Percentiles rank a stretch among this genome's conserved stretches.
Conservation (phyloP, 2,113 vertebrate genomes). For the Seriola aureovittata region DNA sequence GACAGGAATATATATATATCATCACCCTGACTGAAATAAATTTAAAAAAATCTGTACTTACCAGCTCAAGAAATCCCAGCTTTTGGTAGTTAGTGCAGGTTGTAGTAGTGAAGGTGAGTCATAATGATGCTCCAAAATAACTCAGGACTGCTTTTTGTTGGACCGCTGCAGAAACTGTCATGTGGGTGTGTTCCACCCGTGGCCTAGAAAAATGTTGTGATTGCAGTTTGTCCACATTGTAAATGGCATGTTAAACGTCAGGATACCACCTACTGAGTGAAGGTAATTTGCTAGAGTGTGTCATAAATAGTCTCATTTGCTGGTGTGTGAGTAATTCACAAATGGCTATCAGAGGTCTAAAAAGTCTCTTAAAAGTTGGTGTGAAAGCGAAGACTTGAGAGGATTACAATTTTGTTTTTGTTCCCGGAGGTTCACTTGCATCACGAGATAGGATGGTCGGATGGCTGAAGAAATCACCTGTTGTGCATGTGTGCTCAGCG, state of each 20-base stretch:
- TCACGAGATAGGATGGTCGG: slow-evolving; percentile 1
- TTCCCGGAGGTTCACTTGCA: neutral
- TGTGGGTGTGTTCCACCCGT: slow-evolving; percentile 73
- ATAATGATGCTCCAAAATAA: slow-evolving; percentile 55
- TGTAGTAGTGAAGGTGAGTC: slow-evolving; percentile 46
- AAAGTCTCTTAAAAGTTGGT: neutral
- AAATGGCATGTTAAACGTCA: slow-evolving; percentile 61
- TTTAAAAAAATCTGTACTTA: slow-evolving; percentile 51
- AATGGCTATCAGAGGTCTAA: neutral
- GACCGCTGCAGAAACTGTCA: slow-evolving; percentile 30
- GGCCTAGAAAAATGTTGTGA: slow-evolving; percentile 82
- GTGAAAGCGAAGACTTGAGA: neutral
- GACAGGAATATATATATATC: neutral
- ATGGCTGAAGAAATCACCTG: slow-evolving; percentile 36
- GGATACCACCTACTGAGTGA: slow-evolving; percentile 44
- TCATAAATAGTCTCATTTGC: slow-evolving; percentile 14
- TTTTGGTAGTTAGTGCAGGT: slow-evolving; percentile 52
- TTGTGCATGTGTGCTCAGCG: slow-evolving; percentile 37
- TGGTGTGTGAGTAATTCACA: neutral
- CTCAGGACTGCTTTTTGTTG: slow-evolving; percentile 58
- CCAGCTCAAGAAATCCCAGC: slow-evolving; percentile 56
- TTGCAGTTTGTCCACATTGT: slow-evolving; percentile 87
- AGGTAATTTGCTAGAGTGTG: slow-evolving; percentile 31
- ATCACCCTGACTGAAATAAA: neutral
- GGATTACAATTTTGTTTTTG: slow-evolving; percentile 18